Base-by-base conservation (phyloP, 2,888 invertebrate genomes). In the Pandemis heparana region DNA sequence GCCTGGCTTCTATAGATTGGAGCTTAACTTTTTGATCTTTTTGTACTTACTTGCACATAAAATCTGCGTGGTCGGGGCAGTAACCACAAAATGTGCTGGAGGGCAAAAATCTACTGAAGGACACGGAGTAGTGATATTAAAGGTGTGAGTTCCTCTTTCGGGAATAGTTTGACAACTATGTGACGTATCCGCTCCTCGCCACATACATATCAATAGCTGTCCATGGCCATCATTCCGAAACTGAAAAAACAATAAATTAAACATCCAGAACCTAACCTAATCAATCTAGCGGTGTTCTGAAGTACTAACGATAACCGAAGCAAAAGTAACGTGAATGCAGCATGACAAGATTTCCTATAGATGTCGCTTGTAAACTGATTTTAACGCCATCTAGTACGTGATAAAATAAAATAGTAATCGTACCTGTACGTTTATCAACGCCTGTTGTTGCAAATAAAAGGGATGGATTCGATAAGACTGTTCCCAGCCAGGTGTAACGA, bases 11-110 rank as follows among this genome's bases (percentile, higher is more conserved):
- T 64, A 10, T n/a, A 7, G 14, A 53, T 9, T 9, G 71, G 48
- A 60, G 70, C 41, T 18, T 46, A 65, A 4, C 78, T 76, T 74
- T 73, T 66, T 18, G 23, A 23, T 39, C 0, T 74, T 77, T 48
- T 74, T 60, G 60, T 65, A 81, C 93, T 90, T 93, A 96, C 96
- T 95, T 86, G 95, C 94, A 84, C 96, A 96, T 79, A 94, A 89
- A 77, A 95, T 95, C 48, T 86, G 85, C 5, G 95, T 91, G 10
- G 92, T 89, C 18, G 91, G 85, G n/a, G 95, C 93, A 10, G 91
- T 88, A 4, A 95, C 92, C 64, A 90, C 88, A 79, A 96, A 95
- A 79, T 94, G 92, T 7, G 95, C 90, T 14, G 95, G 94, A 14
- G 87, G 87, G 77, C 96, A 96, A 79, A 94, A 94, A 69, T 94